Evolutionary conservation across 2,113 vertebrate genomes (phyloP).

Genomic region (Lichenostomus cassidix): DNA sequence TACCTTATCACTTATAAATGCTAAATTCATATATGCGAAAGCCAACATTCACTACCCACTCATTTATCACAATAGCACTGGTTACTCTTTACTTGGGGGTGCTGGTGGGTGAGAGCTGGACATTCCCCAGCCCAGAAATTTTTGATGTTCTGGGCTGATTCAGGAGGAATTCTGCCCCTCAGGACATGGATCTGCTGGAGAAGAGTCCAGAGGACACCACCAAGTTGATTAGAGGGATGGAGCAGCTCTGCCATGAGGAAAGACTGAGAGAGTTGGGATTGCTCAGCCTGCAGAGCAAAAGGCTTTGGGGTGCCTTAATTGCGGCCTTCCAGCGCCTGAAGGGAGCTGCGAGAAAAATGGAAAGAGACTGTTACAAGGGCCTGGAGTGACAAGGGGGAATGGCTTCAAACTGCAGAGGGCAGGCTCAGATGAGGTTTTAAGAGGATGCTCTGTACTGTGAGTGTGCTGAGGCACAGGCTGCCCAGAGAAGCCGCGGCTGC

Average conservation of each 20-base stretch:
- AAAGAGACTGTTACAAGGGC: not conserved
- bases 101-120: not conserved
- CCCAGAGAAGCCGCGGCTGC: not conserved
- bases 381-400: not conserved
- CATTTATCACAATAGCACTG: not conserved
- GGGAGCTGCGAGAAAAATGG: not conserved
- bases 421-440: not conserved
- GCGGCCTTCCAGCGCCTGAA: not conserved
- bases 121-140: not conserved
- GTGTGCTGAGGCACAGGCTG: accelerated
- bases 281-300: not conserved
- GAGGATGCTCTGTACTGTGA: not conserved
- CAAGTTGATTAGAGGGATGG: not conserved
- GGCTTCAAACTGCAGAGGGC: not conserved
- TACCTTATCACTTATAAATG: too few species aligned
- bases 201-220: not conserved
- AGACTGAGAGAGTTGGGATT: not conserved
- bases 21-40: too few species aligned
- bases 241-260: not conserved
- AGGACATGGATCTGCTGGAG: not conserved
- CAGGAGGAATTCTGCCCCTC: not conserved
- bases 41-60: too few species aligned
- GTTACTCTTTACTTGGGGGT: not conserved
- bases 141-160: not conserved
- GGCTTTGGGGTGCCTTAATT: not conserved